Evolutionary conservation across 2,888 invertebrate species (phyloP).

Genomic region (Monopis laevigella): DNA sequence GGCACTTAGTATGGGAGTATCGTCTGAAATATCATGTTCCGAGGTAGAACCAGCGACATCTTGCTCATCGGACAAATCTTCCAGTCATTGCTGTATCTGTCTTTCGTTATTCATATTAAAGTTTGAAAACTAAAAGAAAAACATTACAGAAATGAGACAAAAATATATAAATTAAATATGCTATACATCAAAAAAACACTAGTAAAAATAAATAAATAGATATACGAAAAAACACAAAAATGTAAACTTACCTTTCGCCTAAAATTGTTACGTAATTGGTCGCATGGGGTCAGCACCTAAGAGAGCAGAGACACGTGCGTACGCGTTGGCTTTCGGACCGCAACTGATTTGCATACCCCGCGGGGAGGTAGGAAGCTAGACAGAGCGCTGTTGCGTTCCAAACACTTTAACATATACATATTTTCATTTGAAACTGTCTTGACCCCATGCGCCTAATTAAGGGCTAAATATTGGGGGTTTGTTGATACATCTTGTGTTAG

Average conservation of each 20-base stretch:
- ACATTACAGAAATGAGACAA: slow-evolving; percentile 9
- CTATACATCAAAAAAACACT: slow-evolving; percentile 11
- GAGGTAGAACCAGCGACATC: slow-evolving; percentile 19
- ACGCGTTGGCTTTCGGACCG: slow-evolving; percentile 12
- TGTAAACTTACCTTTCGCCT: slow-evolving; percentile 16
- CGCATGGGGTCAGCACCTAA: slow-evolving; percentile 16
- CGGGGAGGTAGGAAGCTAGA: slow-evolving; percentile 12
- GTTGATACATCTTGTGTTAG: no score
- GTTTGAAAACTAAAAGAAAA: slow-evolving; percentile 12
- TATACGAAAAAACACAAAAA: slow-evolving; percentile 15
- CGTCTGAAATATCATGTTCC: slow-evolving; percentile 15
- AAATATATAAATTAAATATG: slow-evolving; percentile 15
- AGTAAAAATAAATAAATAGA: slow-evolving; percentile 15
- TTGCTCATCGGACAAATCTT: slow-evolving; percentile 19
- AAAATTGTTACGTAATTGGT: slow-evolving; percentile 16
- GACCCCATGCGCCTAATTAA: slow-evolving; percentile 5
- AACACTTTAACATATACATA: background rate
- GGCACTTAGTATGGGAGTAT: slow-evolving; percentile 12
- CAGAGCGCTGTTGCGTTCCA: slow-evolving; percentile 4
- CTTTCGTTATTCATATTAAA: slow-evolving; percentile 14
- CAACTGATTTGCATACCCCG: slow-evolving; percentile 12
- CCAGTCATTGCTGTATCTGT: no score
- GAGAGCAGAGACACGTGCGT: no score
- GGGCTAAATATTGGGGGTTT: no score
- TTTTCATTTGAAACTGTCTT: no score